Conservation (phyloP, 2,888 invertebrate genomes). For the Trisateles emortualis region DNA sequence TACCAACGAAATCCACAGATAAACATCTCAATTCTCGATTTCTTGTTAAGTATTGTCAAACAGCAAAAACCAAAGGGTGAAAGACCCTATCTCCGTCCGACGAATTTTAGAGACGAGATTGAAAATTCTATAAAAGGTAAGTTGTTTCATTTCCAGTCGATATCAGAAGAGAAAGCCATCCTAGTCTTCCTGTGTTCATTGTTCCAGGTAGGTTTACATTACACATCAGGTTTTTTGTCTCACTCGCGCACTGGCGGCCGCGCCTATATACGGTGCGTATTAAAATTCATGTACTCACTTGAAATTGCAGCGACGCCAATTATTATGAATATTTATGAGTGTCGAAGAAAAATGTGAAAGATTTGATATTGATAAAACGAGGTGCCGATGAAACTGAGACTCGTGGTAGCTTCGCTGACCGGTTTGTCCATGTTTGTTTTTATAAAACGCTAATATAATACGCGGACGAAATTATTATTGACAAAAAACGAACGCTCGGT, state of each 20-base stretch:
- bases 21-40: conserved; percentile 18
- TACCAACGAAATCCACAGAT: conserved; percentile 26
- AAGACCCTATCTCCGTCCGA: conserved; percentile 25
- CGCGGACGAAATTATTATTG: conserved; percentile 41
- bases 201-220: conserved; percentile 48
- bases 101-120: conserved; percentile 33
- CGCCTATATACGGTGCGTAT: conserved; percentile 62
- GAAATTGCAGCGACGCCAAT: conserved; percentile 60
- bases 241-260: conserved; percentile 28
- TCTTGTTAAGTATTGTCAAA: conserved; percentile 17
- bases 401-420: conserved; percentile 40
- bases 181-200: conserved; percentile 54
- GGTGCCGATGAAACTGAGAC: conserved; percentile 54
- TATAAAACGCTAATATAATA: conserved; percentile 46
- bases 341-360: conserved; percentile 58
- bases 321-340: conserved; percentile 73
- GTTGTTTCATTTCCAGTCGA: conserved; percentile 31
- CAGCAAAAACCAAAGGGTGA: conserved; percentile 37
- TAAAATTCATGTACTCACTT: conserved; percentile 69
- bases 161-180: conserved; percentile 41
- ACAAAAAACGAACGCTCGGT: conserved; percentile 34
- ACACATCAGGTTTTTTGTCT: conserved; percentile 54
- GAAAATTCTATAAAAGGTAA: conserved; percentile 32
- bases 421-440: conserved; percentile 57
- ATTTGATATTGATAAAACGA: conserved; percentile 67